A percentile compares a stretch with the other conserved stretches of the same genome.
phyloP scores from a whole-genome alignment of 2,888 invertebrate species.

The Hypselothyrea guttata region DNA sequence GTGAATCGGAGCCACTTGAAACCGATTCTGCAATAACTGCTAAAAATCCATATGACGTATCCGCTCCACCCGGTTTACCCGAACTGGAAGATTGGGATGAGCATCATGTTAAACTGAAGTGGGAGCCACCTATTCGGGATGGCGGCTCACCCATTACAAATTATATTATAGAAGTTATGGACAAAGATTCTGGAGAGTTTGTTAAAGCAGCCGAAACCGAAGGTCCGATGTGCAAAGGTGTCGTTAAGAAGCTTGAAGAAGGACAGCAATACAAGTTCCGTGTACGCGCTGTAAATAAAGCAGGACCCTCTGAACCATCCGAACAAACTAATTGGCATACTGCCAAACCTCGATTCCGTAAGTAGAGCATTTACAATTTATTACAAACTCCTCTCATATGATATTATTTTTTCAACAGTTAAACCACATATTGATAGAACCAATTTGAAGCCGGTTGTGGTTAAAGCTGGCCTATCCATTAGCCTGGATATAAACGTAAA shows the following conservation, averaged over 20 bases:
- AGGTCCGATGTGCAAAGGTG: conserved; percentile 92
- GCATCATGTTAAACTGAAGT: conserved; percentile 93
- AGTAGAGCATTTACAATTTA: conserved; percentile 82
- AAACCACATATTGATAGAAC: conserved; percentile 97
- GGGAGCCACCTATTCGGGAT: conserved; percentile 94
- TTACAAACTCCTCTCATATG: not conserved
- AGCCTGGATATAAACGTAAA: conserved; percentile 93
- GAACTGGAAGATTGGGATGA: conserved; percentile 96
- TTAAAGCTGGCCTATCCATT: conserved; percentile 94
- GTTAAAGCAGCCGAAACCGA: conserved; percentile 92
- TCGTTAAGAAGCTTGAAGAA: conserved; percentile 94
- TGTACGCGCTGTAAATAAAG: conserved; percentile 96
- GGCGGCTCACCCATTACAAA: conserved; percentile 97
- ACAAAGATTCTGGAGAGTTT: conserved; percentile 92
- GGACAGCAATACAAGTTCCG: conserved; percentile 98
- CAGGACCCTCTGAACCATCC: conserved; percentile 95
- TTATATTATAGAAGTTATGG: conserved; percentile 95
- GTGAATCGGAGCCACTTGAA: conserved; percentile 97
- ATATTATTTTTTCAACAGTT: conserved; percentile 84
- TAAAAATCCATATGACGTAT: conserved; percentile 97
- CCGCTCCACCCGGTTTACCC: conserved; percentile 94
- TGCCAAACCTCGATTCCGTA: conserved; percentile 93
- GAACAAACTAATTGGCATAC: conserved; percentile 96
- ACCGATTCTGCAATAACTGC: conserved; percentile 94
- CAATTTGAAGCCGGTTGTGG: conserved; percentile 90